Percentiles rank a stretch among this genome's conserved stretches.
phyloP scores from a whole-genome alignment of 1,140 invertebrate species.

The Sitophilus oryzae region DNA sequence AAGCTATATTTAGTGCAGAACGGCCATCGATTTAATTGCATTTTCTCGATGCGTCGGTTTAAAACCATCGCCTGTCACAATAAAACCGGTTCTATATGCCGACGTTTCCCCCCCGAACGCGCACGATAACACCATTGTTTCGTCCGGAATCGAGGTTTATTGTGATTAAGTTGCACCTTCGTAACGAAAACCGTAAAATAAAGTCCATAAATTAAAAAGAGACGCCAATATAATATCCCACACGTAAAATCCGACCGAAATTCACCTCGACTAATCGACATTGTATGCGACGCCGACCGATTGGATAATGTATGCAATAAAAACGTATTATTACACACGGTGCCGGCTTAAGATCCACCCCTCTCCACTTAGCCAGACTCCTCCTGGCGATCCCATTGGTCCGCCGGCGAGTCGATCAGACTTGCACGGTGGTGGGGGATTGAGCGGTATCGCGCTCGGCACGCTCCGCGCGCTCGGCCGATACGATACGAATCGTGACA shows the following conservation, averaged over 20 bases:
- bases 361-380: slow-evolving; percentile 37
- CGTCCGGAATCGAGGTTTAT: slow-evolving; percentile 11
- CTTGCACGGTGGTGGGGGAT: slow-evolving; percentile 11
- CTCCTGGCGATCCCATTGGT: slow-evolving; percentile 36
- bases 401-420: too few relatives aligned
- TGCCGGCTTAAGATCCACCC: slow-evolving; percentile 30
- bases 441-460: neutral
- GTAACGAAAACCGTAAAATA: slow-evolving; percentile 11
- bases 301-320: slow-evolving; percentile 43
- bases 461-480: slow-evolving; percentile 16
- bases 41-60: too few relatives aligned
- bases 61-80: too few relatives aligned
- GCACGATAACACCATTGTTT: neutral
- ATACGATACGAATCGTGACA: slow-evolving; percentile 13
- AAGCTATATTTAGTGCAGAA: too few relatives aligned
- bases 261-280: slow-evolving; percentile 28
- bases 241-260: slow-evolving; percentile 25
- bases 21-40: too few relatives aligned
- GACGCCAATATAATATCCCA: slow-evolving; percentile 20
- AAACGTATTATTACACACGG: slow-evolving; percentile 42
- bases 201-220: slow-evolving; percentile 20
- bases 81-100: too few relatives aligned
- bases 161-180: slow-evolving; percentile 15
- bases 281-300: slow-evolving; percentile 34
- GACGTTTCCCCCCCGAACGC: too few relatives aligned